Base-by-base conservation (phyloP, 2,113 vertebrate genomes). In the Thinocorus orbignyianus region DNA sequence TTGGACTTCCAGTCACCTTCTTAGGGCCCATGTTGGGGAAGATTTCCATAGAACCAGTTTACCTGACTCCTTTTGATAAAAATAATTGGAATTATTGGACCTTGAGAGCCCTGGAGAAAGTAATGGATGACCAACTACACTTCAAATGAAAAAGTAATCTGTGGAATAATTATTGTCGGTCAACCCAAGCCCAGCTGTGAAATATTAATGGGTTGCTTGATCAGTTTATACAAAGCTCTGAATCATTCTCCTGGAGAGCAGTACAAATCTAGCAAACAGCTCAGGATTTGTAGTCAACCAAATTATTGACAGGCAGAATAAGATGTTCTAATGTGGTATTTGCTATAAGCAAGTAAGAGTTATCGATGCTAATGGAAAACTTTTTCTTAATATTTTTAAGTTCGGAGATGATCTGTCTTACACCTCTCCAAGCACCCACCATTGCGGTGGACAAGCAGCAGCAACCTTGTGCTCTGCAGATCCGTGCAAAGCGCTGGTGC, bases 181-280 rank as follows among this genome's bases (percentile, higher is more conserved):
- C 91, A 95, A 37, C 66, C 33, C 16, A 5, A 74, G 92, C 78
- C 84, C 37, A 81, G 48, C 55, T 92, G 88, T 91, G 90, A 95
- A 95, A 95, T 93, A 95, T 82, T 96, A 96, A 94, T 92, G 71
- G 49, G 17, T 90, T 89, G 64, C 92, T 92, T 97, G 52, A 92
- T 96, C 64, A 74, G 86, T 88, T 92, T 65, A 64, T 95, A 49
- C 44, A 84, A 87, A 94, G 33, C 82, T 96, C 93, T 97, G 74
- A 88, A 3, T 93, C 88, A 74, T 91, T 76, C 69, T 95, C 57
- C 54, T 81, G 10, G 78, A 90, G 73, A 97, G 69, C 83, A 82
- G 64, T 70, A 89, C 44, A 87, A 57, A 86, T 46, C 46, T 73
- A 68, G 37, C 42, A 72, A 95, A 79, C 6, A 7, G 49, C 49